Conservation (phyloP, 2,888 invertebrate species). For the Cheilosia grossa region DNA sequence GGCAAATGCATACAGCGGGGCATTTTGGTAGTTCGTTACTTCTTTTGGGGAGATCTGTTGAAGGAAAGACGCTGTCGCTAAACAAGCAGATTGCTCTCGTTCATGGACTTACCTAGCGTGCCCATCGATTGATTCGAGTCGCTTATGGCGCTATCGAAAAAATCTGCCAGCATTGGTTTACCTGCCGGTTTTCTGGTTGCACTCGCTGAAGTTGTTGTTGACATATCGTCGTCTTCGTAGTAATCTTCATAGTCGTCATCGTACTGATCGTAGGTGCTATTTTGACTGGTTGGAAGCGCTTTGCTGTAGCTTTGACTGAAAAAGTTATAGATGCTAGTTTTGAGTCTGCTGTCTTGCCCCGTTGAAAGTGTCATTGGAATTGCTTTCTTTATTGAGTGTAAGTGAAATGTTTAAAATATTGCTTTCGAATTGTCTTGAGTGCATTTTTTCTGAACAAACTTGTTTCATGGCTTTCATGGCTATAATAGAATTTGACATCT, state of each 20-base stretch:
- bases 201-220: conserved; percentile 53
- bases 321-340: conserved; percentile 26
- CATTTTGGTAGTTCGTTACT: conserved; percentile 81
- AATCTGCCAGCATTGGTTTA: conserved; percentile 73
- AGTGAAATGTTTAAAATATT: no score
- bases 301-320: conserved; percentile 77
- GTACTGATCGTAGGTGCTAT: conserved; percentile 76
- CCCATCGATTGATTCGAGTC: conserved; percentile 60
- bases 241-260: conserved; percentile 77
- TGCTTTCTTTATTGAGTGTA: neutral
- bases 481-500: no score
- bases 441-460: no score
- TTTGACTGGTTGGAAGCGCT: conserved; percentile 77
- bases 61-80: neutral
- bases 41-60: conserved; percentile 78
- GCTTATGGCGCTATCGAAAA: conserved; percentile 58
- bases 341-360: conserved; percentile 39
- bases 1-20: conserved; percentile 80
- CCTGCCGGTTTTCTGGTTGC: conserved; percentile 74
- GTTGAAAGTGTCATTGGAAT: conserved; percentile 61
- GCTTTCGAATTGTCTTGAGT: no score
- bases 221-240: conserved; percentile 74
- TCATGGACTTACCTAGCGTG: conserved; percentile 40
- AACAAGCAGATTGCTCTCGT: neutral
- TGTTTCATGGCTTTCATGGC: no score